Evolutionary conservation across 2,888 invertebrate species (phyloP), one percentile per base, ranked within the genome.

Genomic region (Smittia sp.): DNA sequence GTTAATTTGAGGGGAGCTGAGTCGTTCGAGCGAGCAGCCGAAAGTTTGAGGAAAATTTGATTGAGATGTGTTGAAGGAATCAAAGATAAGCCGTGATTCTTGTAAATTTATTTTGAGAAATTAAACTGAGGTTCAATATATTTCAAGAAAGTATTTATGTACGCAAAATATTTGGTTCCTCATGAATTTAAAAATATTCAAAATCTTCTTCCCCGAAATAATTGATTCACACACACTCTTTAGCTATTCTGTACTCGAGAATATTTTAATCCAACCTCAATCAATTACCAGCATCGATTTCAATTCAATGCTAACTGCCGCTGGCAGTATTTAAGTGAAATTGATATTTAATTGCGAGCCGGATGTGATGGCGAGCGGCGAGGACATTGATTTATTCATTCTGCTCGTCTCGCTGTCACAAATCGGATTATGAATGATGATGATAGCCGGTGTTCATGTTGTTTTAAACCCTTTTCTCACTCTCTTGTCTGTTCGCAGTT

Each of bases 401-500:
- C n/a, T 18, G 39, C 22, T 46, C 22, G n/a, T 38, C 11, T 39
- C n/a, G n/a, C n/a, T 41, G 39, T 67, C 20, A 38, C 54, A 69
- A 69, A 69, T 69, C 69, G 18, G 52, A 69, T 54, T 54, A 69
- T 69, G 27, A 69, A 52, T 69, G 54, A 68, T 68, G 46, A 46
- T 46, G 46, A 46, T 46, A 46, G n/a, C 15, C 11, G 46, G n/a
- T 46, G 46, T 46, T 46, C 46, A 46, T 46, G 46, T 46, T 46
- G 15, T 15, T 46, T 15, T 32, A 6, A n/a, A n/a, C 46, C 15
- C n/a, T 46, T 46, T 46, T 46, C 46, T 41, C 39, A 46, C 46
- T 20, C 46, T 67, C 18, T 69, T 52, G 52, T 18, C 25, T 41
- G 68, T 78, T 78, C 85, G 58, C 88, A 94, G 94, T 94, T 87